Conservation (phyloP, 2,113 vertebrate genomes). For the Condylura cristata region DNA sequence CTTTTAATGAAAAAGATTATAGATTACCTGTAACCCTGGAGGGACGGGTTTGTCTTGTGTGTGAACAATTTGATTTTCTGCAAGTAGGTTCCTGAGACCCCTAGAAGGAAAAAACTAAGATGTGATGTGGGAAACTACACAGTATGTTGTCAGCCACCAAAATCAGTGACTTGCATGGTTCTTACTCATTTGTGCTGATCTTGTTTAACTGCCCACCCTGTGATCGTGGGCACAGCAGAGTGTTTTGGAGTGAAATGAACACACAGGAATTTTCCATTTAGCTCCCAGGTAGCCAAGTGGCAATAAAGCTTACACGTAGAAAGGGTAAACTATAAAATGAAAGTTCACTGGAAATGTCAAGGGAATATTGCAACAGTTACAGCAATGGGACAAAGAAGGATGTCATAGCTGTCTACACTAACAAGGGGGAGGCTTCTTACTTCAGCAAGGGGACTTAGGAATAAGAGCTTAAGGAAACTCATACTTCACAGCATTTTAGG, state of each 20-base stretch:
- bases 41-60: neutral
- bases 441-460: neutral
- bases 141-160: neutral
- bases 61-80: neutral
- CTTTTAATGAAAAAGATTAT: neutral
- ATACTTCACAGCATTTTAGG: neutral
- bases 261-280: neutral
- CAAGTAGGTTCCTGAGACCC: neutral
- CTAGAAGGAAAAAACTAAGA: neutral
- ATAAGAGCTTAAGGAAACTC: neutral
- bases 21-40: neutral
- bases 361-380: neutral
- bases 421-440: neutral
- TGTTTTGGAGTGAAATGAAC: neutral
- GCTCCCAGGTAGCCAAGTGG: neutral
- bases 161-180: neutral
- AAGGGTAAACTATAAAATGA: constrained; percentile 35
- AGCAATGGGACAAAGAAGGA: neutral
- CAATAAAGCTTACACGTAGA: constrained; percentile 26
- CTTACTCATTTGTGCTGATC: neutral
- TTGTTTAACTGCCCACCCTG: neutral
- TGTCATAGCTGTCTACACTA: neutral
- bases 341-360: neutral
- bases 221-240: neutral
- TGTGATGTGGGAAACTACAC: neutral